phyloP scores from a whole-genome alignment of 2,888 invertebrate genomes.

The Stegana nigrithorax region DNA sequence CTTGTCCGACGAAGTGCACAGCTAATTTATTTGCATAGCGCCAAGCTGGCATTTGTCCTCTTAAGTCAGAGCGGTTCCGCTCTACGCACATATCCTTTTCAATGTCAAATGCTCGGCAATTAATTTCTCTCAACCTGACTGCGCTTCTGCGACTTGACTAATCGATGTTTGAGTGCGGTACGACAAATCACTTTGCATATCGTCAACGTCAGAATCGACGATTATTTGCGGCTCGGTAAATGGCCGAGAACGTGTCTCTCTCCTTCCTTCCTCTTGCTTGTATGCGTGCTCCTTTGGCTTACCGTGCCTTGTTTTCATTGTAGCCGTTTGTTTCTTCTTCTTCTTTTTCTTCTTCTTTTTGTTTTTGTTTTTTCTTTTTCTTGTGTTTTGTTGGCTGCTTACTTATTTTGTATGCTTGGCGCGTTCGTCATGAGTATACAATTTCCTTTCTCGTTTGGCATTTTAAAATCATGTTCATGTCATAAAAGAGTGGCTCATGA shows the following conservation, averaged over 20 bases:
- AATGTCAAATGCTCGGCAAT: constrained; percentile 39
- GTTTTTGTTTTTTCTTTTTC: too few species aligned
- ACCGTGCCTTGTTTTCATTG: too few species aligned
- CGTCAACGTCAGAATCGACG: background rate
- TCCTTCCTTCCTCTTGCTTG: too few species aligned
- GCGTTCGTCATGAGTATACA: constrained; percentile 23
- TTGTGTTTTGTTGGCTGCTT: too few species aligned
- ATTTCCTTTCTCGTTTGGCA: constrained; percentile 42
- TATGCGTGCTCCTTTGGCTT: too few species aligned
- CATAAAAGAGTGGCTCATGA: constrained; percentile 25
- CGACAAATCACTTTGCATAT: background rate
- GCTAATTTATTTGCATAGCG: too few species aligned
- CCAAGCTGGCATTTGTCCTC: too few species aligned
- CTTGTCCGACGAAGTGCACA: too few species aligned
- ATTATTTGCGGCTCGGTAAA: background rate
- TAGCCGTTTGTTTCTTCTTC: too few species aligned
- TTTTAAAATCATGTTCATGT: constrained; percentile 56
- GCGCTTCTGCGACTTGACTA: background rate
- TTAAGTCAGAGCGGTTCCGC: too few species aligned
- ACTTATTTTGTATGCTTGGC: constrained; percentile 49
- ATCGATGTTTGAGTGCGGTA: constrained; percentile 1
- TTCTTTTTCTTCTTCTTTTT: too few species aligned
- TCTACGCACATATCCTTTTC: constrained; percentile 1
- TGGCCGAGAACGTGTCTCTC: background rate
- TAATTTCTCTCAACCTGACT: constrained; percentile 44